phyloP scores from a whole-genome alignment of 2,888 invertebrate species.

The Odontothrips loti region DNA sequence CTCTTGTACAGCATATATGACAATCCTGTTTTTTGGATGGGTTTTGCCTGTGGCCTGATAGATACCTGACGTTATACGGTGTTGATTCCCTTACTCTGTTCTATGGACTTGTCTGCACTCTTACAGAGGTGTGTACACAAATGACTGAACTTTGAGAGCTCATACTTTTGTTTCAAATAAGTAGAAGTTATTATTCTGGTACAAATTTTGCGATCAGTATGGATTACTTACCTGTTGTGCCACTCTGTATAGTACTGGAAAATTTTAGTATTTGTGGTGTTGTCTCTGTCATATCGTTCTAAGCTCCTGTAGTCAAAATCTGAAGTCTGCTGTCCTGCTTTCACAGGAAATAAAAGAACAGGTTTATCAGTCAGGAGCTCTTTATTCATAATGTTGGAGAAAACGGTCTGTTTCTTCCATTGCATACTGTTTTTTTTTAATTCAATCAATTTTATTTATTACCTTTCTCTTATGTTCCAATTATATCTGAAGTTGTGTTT shows the following conservation, averaged over 20 bases:
- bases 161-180: constrained; percentile 1
- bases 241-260: too few species aligned
- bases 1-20: too few species aligned
- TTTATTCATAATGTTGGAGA: too few species aligned
- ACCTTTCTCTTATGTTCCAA: background rate
- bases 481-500: background rate
- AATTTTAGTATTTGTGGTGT: too few species aligned
- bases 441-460: background rate
- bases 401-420: background rate
- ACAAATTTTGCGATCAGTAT: background rate
- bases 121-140: background rate
- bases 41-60: background rate
- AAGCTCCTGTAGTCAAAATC: too few species aligned
- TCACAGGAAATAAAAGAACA: too few species aligned
- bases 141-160: constrained; percentile 20
- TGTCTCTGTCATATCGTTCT: too few species aligned
- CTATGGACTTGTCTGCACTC: background rate
- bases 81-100: background rate
- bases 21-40: background rate
- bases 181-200: background rate
- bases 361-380: too few species aligned
- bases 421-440: background rate
- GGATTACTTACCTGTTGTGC: background rate
- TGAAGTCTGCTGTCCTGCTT: too few species aligned
- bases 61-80: background rate